Percentiles rank a stretch among this genome's conserved stretches.
Conservation (phyloP, 2,797 vertebrate species). For the Potorous gilbertii region DNA sequence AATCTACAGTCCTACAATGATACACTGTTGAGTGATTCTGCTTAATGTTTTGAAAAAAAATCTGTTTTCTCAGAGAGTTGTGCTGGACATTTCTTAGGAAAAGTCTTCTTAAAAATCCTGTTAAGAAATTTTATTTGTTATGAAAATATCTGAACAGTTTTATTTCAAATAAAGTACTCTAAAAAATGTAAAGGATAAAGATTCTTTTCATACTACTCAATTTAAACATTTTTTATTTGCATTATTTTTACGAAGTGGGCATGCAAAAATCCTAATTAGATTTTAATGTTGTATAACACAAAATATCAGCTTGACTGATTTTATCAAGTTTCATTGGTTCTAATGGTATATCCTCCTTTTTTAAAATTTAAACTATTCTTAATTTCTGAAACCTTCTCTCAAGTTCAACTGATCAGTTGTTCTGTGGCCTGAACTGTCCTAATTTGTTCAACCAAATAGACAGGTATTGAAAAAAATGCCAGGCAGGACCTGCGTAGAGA, state of each 20-base stretch:
- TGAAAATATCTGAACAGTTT: constrained; percentile 41
- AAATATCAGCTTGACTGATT: neutral
- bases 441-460: neutral
- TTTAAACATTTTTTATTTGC: constrained; percentile 8
- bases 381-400: neutral
- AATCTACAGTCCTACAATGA: neutral
- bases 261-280: constrained; percentile 22
- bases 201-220: constrained; percentile 44
- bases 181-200: constrained; percentile 38
- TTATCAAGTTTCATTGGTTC: neutral
- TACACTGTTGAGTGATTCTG: neutral
- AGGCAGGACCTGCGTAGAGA: neutral
- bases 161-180: constrained; percentile 46
- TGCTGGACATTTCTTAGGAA: neutral
- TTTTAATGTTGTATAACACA: neutral
- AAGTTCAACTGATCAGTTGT: neutral
- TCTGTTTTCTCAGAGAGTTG: neutral
- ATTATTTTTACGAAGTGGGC: constrained; percentile 28
- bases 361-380: neutral
- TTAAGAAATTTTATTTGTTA: constrained; percentile 54
- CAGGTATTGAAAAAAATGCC: neutral
- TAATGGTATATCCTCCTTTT: neutral
- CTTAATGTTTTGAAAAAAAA: neutral
- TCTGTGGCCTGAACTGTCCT: neutral
- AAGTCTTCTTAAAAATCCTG: neutral